phyloP scores from a whole-genome alignment of 1,140 invertebrate genomes.

The Agrilus planipennis region DNA sequence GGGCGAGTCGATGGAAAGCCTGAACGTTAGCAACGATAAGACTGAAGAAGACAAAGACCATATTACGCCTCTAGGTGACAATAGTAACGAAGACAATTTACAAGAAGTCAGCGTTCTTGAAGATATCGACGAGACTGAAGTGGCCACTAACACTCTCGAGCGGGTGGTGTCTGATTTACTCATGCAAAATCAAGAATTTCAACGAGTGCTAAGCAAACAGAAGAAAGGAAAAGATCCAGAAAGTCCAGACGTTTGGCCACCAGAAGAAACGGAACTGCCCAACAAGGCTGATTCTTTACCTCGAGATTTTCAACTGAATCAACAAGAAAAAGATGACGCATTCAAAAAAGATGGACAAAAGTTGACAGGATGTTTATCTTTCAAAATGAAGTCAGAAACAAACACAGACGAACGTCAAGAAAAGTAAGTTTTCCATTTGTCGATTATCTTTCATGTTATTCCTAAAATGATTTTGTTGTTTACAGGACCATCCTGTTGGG shows the following conservation, averaged over 20 bases:
- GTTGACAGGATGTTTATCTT: no score
- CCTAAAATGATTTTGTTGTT: no score
- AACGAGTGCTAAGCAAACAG: slow-evolving; percentile 61
- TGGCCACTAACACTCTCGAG: slow-evolving; percentile 48
- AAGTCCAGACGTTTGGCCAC: slow-evolving; percentile 36
- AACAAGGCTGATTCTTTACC: slow-evolving; percentile 66
- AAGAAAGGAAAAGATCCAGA: slow-evolving; percentile 37
- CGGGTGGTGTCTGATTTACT: slow-evolving; percentile 72
- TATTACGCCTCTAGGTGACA: slow-evolving; percentile 10
- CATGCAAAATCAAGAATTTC: slow-evolving; percentile 73
- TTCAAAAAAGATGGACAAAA: no score
- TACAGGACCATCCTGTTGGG: no score
- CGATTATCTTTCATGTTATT: no score
- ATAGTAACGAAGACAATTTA: slow-evolving; percentile 26
- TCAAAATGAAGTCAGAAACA: no score
- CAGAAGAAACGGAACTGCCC: slow-evolving; percentile 31
- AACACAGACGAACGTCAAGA: no score
- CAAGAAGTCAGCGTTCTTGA: slow-evolving; percentile 15
- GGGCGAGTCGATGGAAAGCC: slow-evolving; percentile 48
- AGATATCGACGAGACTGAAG: slow-evolving; percentile 30
- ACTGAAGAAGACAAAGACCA: slow-evolving; percentile 14
- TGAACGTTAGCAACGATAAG: slow-evolving; percentile 22
- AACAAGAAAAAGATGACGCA: no score
- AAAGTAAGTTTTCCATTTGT: no score
- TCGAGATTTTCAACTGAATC: slow-evolving; percentile 56